phyloP scores from a whole-genome alignment of 2,797 vertebrate species.

The Sebastolobus alascanus region DNA sequence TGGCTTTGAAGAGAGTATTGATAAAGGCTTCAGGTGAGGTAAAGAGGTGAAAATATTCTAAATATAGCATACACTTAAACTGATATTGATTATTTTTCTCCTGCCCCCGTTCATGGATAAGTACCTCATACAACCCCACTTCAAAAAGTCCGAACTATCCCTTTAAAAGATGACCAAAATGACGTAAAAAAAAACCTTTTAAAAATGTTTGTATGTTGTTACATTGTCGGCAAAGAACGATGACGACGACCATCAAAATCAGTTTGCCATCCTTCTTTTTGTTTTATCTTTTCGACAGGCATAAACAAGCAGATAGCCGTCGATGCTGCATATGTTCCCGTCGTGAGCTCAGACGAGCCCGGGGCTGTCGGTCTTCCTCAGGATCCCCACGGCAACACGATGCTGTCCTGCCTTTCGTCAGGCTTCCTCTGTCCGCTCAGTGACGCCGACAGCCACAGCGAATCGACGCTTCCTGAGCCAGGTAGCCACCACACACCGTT shows the following conservation, averaged over 20 bases:
- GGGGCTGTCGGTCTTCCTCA: constrained; percentile 73
- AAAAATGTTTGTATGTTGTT: neutral
- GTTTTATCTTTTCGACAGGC: constrained; percentile 75
- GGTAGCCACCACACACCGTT: constrained; percentile 72
- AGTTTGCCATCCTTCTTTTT: neutral
- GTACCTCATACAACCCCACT: neutral
- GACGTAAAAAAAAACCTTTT: neutral
- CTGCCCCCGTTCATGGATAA: neutral
- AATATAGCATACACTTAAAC: no score
- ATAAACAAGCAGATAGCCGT: constrained; percentile 90
- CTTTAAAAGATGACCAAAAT: neutral
- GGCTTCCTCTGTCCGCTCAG: constrained; percentile 78
- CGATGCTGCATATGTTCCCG: constrained; percentile 87
- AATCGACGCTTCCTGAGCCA: constrained; percentile 72
- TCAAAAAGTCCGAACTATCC: neutral
- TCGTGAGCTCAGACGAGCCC: constrained; percentile 85
- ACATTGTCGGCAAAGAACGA: neutral
- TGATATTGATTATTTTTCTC: no score
- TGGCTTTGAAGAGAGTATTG: no score
- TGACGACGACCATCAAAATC: neutral
- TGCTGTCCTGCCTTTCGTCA: constrained; percentile 85
- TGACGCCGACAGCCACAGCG: constrained; percentile 6
- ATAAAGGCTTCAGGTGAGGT: no score
- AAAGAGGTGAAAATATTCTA: no score
- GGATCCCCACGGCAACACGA: constrained; percentile 79